Base-by-base conservation (phyloP, 2,113 vertebrate genomes). In the Zootoca vivipara region DNA sequence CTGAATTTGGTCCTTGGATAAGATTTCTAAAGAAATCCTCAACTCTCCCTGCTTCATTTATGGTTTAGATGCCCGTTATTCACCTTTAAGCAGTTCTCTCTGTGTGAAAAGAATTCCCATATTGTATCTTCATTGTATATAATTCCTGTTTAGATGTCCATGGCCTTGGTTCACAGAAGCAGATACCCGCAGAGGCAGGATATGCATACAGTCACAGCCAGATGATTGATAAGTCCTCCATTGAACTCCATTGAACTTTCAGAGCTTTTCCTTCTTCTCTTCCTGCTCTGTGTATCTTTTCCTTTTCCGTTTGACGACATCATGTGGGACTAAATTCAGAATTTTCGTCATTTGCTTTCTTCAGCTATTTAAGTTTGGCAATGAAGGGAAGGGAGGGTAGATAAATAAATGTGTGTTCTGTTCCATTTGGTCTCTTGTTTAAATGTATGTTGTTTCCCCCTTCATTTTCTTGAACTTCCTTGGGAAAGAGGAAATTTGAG, bases 271-370 rank as follows among this genome's bases (percentile, higher is more conserved):
- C 69, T 64, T 78, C 80, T 93, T 90, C 89, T 82, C 69, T 96
- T 96, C 92, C 94, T n/a, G 95, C 95, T 90, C 91, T 90, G 16
- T 18, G 22, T 91, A 92, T 86, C 73, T 91, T 94, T 95, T 96
- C 96, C 94, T 92, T 95, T 96, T 96, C 93, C 94, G 38, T 30
- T 92, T 22, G 2, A 92, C 81, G 87, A 28, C 1, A 16, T 7
- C 80, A 73, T 91, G 85, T 77, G 90, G 92, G 90, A 52, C 89
- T 82, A 90, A 20, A 85, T 80, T 89, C 85, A 85, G 18, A 62
- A 83, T 82, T 90, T 89, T 93, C 94, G 89, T 93, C 88, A 86
- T 92, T 85, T 87, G 38, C 30, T 87, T 46, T 90, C 79, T 90
- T 92, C 24, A 38, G 90, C 81, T 90, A 85, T 89, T 56, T 83